Evolutionary conservation across 1,140 invertebrate species (phyloP).

Genomic region (Contarinia nasturtii): DNA sequence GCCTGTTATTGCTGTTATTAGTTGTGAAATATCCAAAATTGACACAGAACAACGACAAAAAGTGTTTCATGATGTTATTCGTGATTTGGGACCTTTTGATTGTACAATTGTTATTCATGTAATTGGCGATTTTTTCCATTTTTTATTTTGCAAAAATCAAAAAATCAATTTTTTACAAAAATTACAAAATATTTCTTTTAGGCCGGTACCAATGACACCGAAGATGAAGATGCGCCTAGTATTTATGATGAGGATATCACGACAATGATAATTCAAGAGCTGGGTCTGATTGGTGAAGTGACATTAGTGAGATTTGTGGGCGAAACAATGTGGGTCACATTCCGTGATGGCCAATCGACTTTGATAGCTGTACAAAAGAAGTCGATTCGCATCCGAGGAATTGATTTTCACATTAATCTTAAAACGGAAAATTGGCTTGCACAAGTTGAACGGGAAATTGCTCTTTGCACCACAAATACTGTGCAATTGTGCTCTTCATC

Average conservation of each 20-base stretch:
- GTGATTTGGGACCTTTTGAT: conserved; percentile 81
- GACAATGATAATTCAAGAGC: conserved; percentile 18
- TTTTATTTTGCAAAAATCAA: not conserved
- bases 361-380: conserved; percentile 42
- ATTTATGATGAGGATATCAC: conserved; percentile 27
- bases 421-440: conserved; percentile 72
- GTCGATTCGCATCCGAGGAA: conserved; percentile 40
- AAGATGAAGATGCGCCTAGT: conserved; percentile 25
- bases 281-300: conserved; percentile 38
- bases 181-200: not conserved
- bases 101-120: conserved; percentile 74
- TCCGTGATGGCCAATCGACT: conserved; percentile 66
- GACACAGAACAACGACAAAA: conserved; percentile 47
- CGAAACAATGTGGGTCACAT: conserved; percentile 73
- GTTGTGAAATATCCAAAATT: conserved; percentile 67
- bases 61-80: conserved; percentile 70
- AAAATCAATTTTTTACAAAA: not conserved
- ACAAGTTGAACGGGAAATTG: conserved; percentile 61
- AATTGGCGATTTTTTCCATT: conserved; percentile 9
- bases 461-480: conserved; percentile 64
- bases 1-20: conserved; percentile 77
- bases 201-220: conserved; percentile 9
- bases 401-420: conserved; percentile 48
- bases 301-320: conserved; percentile 79
- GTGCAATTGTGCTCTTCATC: conserved; percentile 41